phyloP scores from a whole-genome alignment of 2,113 vertebrate species.

The Dolichotis patagonum region DNA sequence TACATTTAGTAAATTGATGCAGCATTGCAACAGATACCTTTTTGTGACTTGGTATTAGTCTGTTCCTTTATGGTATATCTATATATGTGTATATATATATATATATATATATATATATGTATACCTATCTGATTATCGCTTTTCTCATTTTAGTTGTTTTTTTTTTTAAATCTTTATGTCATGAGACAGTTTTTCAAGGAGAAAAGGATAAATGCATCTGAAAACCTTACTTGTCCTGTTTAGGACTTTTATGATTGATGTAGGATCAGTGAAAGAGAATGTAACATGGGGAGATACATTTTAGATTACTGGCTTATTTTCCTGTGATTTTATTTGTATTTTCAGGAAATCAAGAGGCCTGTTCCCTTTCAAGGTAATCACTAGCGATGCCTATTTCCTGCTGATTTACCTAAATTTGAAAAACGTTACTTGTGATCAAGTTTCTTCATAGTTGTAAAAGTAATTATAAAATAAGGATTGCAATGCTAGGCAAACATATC shows the following conservation, averaged over 20 bases:
- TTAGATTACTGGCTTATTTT: background rate
- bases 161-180: background rate
- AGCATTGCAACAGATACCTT: background rate
- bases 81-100: background rate
- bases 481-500: background rate
- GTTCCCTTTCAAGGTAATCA: background rate
- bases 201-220: background rate
- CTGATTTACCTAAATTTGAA: slow-evolving; percentile 63
- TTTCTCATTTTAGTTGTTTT: background rate
- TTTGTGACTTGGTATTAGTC: background rate
- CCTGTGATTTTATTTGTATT: slow-evolving; percentile 31
- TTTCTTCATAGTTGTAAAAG: slow-evolving; percentile 69
- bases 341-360: background rate
- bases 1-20: background rate
- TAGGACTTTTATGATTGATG: background rate
- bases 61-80: background rate
- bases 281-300: background rate
- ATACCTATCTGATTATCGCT: background rate
- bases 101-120: background rate
- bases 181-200: background rate
- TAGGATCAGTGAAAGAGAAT: background rate
- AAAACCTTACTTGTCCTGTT: background rate
- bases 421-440: slow-evolving; percentile 43
- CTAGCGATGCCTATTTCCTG: slow-evolving; percentile 35
- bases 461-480: slow-evolving; percentile 61